Evolutionary conservation across 2,888 invertebrate genomes (phyloP).

Genomic region (Slavum lentiscoides): DNA sequence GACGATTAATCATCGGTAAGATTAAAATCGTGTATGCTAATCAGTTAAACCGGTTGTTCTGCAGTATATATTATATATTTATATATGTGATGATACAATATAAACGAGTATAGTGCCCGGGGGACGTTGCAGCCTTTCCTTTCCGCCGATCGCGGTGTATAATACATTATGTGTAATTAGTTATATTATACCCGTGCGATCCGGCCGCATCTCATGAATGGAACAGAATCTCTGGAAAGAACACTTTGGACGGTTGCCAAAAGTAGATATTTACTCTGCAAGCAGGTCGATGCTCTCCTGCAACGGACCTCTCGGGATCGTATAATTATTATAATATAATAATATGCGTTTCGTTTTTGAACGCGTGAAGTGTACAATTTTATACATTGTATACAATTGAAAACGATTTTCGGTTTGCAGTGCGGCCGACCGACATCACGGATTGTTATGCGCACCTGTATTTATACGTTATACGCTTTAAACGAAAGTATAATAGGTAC

Average conservation of each 20-base stretch:
- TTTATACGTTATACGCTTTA: too few relatives aligned
- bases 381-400: background rate
- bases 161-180: constrained; percentile 20
- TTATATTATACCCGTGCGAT: background rate
- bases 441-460: too few relatives aligned
- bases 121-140: constrained; percentile 3
- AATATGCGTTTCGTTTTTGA: background rate
- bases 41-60: constrained; percentile 32
- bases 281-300: constrained; percentile 36
- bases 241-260: constrained; percentile 39
- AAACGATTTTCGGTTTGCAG: background rate
- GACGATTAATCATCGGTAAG: constrained; percentile 46
- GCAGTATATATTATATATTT: too few relatives aligned
- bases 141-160: constrained; percentile 13
- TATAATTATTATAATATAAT: too few relatives aligned
- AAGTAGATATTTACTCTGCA: constrained; percentile 27
- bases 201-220: constrained; percentile 34
- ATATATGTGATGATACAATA: background rate
- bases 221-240: constrained; percentile 11
- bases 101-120: constrained; percentile 7
- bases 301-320: constrained; percentile 1
- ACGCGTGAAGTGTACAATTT: background rate
- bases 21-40: constrained; percentile 48
- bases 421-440: too few relatives aligned
- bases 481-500: too few relatives aligned